A percentile compares a stretch with the other conserved stretches of the same genome.
Conservation (phyloP, 2,888 invertebrate genomes). For the Coremacera marginata region DNA sequence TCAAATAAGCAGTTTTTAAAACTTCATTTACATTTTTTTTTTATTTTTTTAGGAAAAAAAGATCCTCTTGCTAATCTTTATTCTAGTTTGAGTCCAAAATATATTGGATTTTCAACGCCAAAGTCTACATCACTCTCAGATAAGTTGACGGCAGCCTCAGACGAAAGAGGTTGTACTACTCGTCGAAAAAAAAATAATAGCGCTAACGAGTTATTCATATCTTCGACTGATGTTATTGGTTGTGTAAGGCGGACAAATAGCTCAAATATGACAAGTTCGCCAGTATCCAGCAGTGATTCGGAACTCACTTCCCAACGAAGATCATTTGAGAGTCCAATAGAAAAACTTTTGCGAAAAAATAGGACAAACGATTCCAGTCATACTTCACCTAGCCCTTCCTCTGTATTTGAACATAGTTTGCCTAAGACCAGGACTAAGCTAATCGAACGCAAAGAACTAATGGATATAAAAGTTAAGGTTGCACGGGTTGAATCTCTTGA, state of each 20-base stretch:
- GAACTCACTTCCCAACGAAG: slow-evolving; percentile 37
- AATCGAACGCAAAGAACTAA: slow-evolving; percentile 19
- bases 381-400: neutral
- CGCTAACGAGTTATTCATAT: slow-evolving; percentile 28
- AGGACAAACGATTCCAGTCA: slow-evolving; percentile 43
- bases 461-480: slow-evolving; percentile 31
- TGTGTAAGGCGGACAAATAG: slow-evolving; percentile 45
- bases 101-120: slow-evolving; percentile 60
- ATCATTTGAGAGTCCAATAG: slow-evolving; percentile 64
- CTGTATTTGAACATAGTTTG: slow-evolving; percentile 2
- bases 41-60: slow-evolving; percentile 54
- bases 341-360: slow-evolving; percentile 64
- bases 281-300: slow-evolving; percentile 33
- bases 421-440: neutral
- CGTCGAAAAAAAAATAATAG: slow-evolving; percentile 49
- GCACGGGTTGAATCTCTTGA: slow-evolving; percentile 27
- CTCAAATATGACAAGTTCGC: slow-evolving; percentile 37
- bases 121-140: slow-evolving; percentile 40
- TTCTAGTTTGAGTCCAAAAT: slow-evolving; percentile 65
- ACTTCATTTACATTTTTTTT: slow-evolving; percentile 16
- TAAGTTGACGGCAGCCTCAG: slow-evolving; percentile 45
- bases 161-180: slow-evolving; percentile 52
- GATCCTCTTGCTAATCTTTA: slow-evolving; percentile 58
- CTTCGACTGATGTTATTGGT: slow-evolving; percentile 40
- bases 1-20: neutral